Evolutionary conservation across 2,797 vertebrate species (phyloP), one percentile per base, ranked within the genome.

Genomic region (Glyptemys insculpta): DNA sequence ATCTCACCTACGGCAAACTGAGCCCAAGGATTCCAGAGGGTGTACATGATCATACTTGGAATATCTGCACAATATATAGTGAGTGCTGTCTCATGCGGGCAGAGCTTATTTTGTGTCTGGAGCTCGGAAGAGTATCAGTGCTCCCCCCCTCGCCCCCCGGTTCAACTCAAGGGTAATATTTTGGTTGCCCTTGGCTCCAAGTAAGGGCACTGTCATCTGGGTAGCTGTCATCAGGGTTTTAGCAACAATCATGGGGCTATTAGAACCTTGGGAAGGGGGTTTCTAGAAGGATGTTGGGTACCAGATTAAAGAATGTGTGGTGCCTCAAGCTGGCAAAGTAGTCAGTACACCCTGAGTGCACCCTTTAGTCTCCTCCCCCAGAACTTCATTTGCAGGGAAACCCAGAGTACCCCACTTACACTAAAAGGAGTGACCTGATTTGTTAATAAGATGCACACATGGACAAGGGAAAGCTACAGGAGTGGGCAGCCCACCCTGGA

Each of bases 91-190:
- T 49, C 21, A 18, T 37, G 14, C 37, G 21, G 47, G 47, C 44
- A 44, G 56, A 59, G 41, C 41, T 31, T 25, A 49, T 12, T 29
- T 47, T 57, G 23, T 29, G 18, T 44, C 19, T n/a, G 41, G 41
- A 44, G 11, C 18, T 44, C 8, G 4, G 12, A 59, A 12, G 10
- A 62, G 31, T 47, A 62, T 21, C 44, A 19, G 12, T 83, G 31
- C 54, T 27, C 15, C 44, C n/a, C 50, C 15, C 2, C 15, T 15
- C 49, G 2, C 5, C 19, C 14, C n/a, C 3, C 31, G 5, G 7
- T 23, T 65, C 34, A 44, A 31, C 29, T n/a, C 34, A 23, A 47
- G 37, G 44, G 44, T 78, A 76, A 47, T 49, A 49, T 78, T 31
- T 78, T 29, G 27, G 44, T 31, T 49, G 25, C 68, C 23, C 68